These are phyloP conservation scores for Venturia canescens DNA, from an alignment of 1,140 invertebrate species.

Conservation along the genomic window DNA sequence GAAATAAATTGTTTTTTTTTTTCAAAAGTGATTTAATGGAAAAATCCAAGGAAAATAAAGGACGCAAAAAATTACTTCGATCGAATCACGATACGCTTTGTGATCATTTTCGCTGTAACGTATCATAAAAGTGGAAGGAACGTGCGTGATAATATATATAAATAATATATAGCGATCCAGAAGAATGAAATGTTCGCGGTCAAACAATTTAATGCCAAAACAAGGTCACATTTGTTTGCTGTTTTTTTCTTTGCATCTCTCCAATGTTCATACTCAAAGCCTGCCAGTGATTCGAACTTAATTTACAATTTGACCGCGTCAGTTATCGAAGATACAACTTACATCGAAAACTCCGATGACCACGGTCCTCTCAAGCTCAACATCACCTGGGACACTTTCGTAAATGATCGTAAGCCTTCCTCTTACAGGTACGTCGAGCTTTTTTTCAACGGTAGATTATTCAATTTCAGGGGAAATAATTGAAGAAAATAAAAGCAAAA, in stretches of 20 bases:
- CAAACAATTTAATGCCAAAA: neutral
- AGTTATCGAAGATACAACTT: slow-evolving; percentile 45
- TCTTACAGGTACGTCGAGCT: slow-evolving; percentile 49
- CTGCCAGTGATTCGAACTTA: neutral
- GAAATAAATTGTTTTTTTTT: neutral
- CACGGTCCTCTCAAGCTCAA: slow-evolving; percentile 48
- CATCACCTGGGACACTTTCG: slow-evolving; percentile 45
- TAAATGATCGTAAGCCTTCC: slow-evolving; percentile 13
- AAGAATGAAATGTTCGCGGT: slow-evolving; percentile 36
- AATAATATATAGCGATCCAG: neutral
- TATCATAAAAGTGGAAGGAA: neutral
- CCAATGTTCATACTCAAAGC: neutral
- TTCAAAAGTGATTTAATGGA: neutral
- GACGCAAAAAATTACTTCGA: neutral
- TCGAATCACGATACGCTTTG: neutral
- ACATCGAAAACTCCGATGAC: slow-evolving; percentile 10
- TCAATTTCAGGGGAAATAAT: neutral
- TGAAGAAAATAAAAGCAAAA: no score
- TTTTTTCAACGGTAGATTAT: neutral
- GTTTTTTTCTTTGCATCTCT: slow-evolving; percentile 13
- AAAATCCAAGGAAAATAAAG: neutral
- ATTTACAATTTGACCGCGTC: slow-evolving; percentile 40
- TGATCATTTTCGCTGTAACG: neutral
- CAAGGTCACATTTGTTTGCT: neutral
- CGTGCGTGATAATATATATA: no score